Conservation (phyloP, 2,888 invertebrate species). For the Pachydiplax longipennis region DNA sequence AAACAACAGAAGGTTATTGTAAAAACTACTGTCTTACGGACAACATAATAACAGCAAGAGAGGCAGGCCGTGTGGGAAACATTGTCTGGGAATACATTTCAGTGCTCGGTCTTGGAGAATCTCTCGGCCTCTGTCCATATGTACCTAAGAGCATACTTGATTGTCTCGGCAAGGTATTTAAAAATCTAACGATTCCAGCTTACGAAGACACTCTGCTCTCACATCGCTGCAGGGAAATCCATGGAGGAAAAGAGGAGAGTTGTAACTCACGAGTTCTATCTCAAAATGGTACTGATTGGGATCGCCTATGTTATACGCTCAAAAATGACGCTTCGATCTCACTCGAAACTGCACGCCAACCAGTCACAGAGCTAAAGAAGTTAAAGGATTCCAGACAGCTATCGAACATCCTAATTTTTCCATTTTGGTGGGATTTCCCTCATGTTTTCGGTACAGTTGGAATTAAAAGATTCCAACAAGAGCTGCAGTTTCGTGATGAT, state of each 20-base stretch:
- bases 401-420: too few relatives aligned
- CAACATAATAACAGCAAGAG: not conserved
- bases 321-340: not conserved
- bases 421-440: too few relatives aligned
- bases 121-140: not conserved
- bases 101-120: not conserved
- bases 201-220: constrained; percentile 7
- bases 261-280: not conserved
- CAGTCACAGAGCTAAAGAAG: not conserved
- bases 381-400: not conserved
- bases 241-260: not conserved
- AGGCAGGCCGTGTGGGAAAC: not conserved
- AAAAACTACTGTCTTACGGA: not conserved
- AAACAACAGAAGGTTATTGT: too few relatives aligned
- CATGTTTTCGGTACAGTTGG: too few relatives aligned
- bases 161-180: not conserved
- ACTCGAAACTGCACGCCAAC: not conserved
- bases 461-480: too few relatives aligned
- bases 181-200: not conserved
- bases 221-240: not conserved
- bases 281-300: not conserved
- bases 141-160: not conserved
- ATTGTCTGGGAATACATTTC: not conserved
- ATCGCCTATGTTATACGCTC: not conserved
- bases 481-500: too few relatives aligned